Conservation (phyloP, 2,797 vertebrate species). For the Sardinella longiceps region DNA sequence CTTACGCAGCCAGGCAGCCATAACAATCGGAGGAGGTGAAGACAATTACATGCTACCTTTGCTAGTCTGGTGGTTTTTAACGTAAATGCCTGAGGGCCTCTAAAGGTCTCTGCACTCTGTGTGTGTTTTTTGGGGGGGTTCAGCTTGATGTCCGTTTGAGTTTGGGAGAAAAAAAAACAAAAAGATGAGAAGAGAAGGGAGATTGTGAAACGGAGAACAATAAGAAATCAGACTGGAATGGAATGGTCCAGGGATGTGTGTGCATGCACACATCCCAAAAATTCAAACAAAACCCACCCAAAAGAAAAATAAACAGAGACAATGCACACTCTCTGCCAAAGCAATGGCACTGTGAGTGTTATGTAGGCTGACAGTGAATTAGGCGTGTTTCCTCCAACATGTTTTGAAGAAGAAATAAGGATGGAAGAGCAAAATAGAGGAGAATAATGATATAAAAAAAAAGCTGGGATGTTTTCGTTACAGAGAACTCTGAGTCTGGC, state of each 20-base stretch:
- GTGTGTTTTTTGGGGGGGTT: neutral
- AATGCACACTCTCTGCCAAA: slow-evolving; percentile 31
- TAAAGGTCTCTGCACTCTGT: neutral
- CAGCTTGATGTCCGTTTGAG: neutral
- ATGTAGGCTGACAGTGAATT: slow-evolving; percentile 46
- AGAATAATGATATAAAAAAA: slow-evolving; percentile 25
- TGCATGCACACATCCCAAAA: neutral
- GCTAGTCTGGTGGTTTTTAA: slow-evolving; percentile 14
- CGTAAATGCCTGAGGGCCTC: slow-evolving; percentile 28
- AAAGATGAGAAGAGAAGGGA: neutral
- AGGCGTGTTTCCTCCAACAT: slow-evolving; percentile 48
- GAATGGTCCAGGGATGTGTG: neutral
- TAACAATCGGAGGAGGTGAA: slow-evolving; percentile 29
- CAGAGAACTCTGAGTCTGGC: slow-evolving; percentile 46
- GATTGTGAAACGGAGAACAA: neutral
- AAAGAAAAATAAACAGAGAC: slow-evolving; percentile 30
- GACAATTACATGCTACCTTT: slow-evolving; percentile 18
- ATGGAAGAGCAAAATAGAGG: slow-evolving; percentile 11
- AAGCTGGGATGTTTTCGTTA: slow-evolving; percentile 38
- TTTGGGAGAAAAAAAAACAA: too few relatives aligned
- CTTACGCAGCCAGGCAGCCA: neutral
- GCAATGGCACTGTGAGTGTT: slow-evolving; percentile 36
- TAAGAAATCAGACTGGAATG: neutral
- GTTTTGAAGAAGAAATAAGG: slow-evolving; percentile 42
- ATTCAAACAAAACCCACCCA: neutral